Percentiles rank a stretch among this genome's conserved stretches.
Evolutionary conservation across 2,113 vertebrate species (phyloP).

Genomic region (Panthera leo): DNA sequence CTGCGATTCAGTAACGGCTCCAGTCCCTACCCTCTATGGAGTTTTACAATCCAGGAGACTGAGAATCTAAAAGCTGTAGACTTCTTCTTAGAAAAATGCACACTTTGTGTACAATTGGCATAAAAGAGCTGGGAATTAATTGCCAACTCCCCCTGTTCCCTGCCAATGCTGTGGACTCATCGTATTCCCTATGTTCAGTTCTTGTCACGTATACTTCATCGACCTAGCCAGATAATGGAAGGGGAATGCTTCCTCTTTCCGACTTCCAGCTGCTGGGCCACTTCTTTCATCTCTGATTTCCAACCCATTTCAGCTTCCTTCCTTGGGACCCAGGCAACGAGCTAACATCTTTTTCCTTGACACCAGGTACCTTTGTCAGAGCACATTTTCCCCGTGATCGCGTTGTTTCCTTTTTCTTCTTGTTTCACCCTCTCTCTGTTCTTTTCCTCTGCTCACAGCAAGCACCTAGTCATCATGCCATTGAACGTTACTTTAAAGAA

Average conservation of each 20-base stretch:
- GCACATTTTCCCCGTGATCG: not conserved
- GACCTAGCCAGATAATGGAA: not conserved
- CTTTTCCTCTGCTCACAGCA: not conserved
- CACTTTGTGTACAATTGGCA: not conserved
- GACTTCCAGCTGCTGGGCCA: not conserved
- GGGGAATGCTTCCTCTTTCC: not conserved
- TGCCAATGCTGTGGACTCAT: accelerated
- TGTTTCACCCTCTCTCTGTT: not conserved
- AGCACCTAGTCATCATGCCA: not conserved
- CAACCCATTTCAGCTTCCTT: not conserved
- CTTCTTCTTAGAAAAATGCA: not conserved
- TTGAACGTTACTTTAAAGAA: not conserved
- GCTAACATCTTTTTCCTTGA: not conserved
- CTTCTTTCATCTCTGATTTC: slow-evolving; percentile 4
- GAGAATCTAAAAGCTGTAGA: not conserved
- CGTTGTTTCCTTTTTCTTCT: not conserved
- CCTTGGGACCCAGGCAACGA: not conserved
- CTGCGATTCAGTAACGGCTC: not conserved
- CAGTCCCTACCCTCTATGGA: not conserved
- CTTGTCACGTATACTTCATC: not conserved
- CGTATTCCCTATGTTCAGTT: not conserved
- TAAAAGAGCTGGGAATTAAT: not conserved
- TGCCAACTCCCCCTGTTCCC: accelerated
- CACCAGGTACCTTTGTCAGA: not conserved
- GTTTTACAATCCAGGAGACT: not conserved